Percentiles rank a stretch among this genome's conserved stretches.
phyloP scores from a whole-genome alignment of 1,140 invertebrate species.

The Drosophila nannoptera region DNA sequence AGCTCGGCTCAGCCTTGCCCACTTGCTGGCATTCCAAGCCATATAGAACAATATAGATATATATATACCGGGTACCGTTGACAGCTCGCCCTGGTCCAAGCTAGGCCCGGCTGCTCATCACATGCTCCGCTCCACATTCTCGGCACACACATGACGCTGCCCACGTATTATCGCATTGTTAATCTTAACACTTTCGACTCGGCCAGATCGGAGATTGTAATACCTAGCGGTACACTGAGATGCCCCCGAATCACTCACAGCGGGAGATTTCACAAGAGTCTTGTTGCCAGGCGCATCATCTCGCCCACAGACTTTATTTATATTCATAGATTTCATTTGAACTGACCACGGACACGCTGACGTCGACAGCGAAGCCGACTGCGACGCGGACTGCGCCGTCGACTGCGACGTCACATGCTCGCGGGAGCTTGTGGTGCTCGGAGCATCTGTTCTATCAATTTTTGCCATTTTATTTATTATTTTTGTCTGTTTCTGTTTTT shows the following conservation, averaged over 20 bases:
- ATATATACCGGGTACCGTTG: too few relatives aligned
- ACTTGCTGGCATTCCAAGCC: too few relatives aligned
- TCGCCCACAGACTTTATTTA: constrained; percentile 20
- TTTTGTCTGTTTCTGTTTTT: constrained; percentile 23
- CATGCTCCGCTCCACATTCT: constrained; percentile 1
- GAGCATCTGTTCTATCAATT: constrained; percentile 24
- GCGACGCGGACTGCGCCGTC: constrained; percentile 7
- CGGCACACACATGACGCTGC: neutral
- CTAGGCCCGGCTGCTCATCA: neutral
- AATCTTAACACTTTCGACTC: constrained; percentile 9
- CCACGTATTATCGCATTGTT: neutral
- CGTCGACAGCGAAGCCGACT: neutral
- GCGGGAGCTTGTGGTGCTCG: constrained; percentile 15
- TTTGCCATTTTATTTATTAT: neutral
- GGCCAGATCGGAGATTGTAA: constrained; percentile 10
- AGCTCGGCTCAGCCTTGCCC: too few relatives aligned
- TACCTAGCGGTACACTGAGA: too few relatives aligned
- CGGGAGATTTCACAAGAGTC: constrained; percentile 26
- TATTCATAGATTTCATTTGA: constrained; percentile 27
- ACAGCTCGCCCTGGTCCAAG: neutral
- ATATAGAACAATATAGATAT: too few relatives aligned
- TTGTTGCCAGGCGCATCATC: constrained; percentile 54
- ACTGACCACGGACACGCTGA: constrained; percentile 69
- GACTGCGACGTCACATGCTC: constrained; percentile 36
- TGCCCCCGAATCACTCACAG: constrained; percentile 20